Evolutionary conservation across 2,113 vertebrate genomes (phyloP), one percentile per base, ranked within the genome.

Genomic region (Plectropomus leopardus): DNA sequence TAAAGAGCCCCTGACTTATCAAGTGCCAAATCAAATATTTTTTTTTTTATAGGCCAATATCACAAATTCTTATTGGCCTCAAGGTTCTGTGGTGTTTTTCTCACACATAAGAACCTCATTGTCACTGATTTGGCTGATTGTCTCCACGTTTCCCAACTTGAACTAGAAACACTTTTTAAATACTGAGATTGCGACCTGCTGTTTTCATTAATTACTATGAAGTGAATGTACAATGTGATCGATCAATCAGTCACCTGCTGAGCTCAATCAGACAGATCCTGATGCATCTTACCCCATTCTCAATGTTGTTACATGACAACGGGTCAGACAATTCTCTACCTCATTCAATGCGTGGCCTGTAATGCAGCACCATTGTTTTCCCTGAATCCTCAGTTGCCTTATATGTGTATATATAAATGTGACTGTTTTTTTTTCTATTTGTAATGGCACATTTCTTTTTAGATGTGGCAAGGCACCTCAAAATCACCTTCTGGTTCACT

Each of bases 261-360:
- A 15, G 32, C 50, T 24, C 21, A 61, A 64, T 78, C 57, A 53
- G 61, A 67, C 47, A 16, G 34, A 60, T 44, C 16, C 26, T 53
- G 36, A 45, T 30, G 36, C 45, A 51, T 72, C 53, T 23, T 14
- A 3, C n/a, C 21, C 32, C 21, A 14, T n/a, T 9, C 36, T 60
- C 13, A 34, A 32, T 34, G 30, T 19, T 16, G 55, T 17, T 40
- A 23, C 36, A 23, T 7, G 32, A 7, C 11, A 19, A n/a, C 30
- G 30, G 54, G 28, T 55, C 2, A 36, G 21, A 23, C 58, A 23
- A 23, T 60, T 34, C 7, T 10, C 5, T 60, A 32, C 6, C 21
- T 60, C 15, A 60, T n/a, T 60, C 19, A 14, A 13, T 47, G 19
- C 16, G 3, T 15, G 5, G 17, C 45, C 45, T 47, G 45, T 47